Conservation (phyloP, 2,888 invertebrate species). For the Andrena bicolor region DNA sequence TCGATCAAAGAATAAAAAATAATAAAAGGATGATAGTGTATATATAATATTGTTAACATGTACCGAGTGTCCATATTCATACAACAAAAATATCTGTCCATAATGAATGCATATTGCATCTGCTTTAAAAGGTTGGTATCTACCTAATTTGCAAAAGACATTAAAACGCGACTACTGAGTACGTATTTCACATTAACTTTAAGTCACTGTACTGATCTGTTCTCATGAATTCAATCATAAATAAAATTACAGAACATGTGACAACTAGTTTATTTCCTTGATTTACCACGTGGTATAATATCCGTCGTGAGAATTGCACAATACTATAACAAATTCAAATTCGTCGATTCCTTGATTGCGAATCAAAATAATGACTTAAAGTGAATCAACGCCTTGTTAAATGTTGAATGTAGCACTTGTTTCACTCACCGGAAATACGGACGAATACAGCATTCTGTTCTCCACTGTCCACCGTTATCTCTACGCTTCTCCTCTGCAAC, state of each 20-base stretch:
- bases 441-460: conserved; percentile 80
- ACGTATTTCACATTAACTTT: background rate
- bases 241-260: background rate
- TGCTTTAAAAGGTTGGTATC: background rate
- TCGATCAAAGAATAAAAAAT: background rate
- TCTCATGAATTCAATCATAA: background rate
- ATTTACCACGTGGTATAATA: background rate
- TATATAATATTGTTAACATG: background rate
- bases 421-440: conserved; percentile 81
- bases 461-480: conserved; percentile 77
- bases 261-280: background rate
- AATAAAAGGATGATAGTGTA: background rate
- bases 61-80: too few species aligned
- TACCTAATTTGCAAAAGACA: background rate
- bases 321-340: background rate
- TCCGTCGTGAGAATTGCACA: background rate
- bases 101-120: too few species aligned
- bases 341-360: background rate
- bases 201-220: background rate
- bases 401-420: conserved; percentile 15
- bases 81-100: too few species aligned
- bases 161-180: background rate
- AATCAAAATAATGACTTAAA: background rate
- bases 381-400: background rate
- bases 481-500: conserved; percentile 78